Conservation (phyloP, 2,888 invertebrate genomes). For the Calameuta filiformis region DNA sequence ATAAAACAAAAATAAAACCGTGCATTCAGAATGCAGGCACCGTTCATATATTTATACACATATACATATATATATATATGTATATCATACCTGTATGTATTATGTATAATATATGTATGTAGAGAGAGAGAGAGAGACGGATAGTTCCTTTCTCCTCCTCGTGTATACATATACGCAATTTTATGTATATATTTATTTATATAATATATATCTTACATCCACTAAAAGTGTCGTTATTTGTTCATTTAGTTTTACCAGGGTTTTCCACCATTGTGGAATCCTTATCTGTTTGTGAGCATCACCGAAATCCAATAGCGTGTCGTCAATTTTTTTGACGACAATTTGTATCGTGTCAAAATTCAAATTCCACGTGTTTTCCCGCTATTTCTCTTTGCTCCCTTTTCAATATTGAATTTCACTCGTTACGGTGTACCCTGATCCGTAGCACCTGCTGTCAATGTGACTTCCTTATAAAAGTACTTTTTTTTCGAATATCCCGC, state of each 20-base stretch:
- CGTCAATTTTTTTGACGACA: background rate
- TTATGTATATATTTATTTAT: background rate
- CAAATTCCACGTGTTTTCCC: background rate
- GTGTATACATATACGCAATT: background rate
- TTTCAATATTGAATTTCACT: background rate
- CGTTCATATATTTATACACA: slow-evolving; percentile 1
- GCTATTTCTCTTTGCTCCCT: background rate
- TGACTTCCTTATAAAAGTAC: background rate
- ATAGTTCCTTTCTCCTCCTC: background rate
- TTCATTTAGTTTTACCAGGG: background rate
- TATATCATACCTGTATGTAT: slow-evolving; percentile 3
- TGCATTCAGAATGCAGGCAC: slow-evolving; percentile 3
- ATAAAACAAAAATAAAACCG: background rate
- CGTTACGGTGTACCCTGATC: slow-evolving; percentile 1
- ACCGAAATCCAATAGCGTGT: background rate
- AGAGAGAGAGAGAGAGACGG: background rate
- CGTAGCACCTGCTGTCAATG: background rate
- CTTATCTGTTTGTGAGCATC: background rate
- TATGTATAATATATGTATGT: background rate
- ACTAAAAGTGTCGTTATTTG: background rate
- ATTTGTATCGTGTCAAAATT: background rate
- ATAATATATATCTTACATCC: background rate
- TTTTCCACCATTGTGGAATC: background rate
- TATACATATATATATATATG: slow-evolving; percentile 3
- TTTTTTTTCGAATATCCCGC: background rate